phyloP scores from a whole-genome alignment of 2,888 invertebrate genomes.

The Melipona beecheii region DNA sequence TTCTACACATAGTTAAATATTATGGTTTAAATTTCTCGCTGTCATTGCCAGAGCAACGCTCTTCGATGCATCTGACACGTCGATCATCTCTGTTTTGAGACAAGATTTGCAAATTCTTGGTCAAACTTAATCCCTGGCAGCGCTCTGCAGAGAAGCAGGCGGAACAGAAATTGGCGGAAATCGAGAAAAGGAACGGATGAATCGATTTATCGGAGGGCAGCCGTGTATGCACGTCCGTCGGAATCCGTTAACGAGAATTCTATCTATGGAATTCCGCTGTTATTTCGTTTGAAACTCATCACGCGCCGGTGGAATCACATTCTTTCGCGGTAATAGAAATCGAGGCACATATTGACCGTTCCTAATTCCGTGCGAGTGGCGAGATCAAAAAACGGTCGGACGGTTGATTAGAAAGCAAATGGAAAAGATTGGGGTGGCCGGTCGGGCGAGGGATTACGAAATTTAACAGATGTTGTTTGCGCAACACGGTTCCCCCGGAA shows the following conservation, averaged over 20 bases:
- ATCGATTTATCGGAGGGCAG: constrained; percentile 59
- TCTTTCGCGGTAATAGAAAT: constrained; percentile 43
- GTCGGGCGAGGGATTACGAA: not conserved
- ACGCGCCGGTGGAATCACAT: constrained; percentile 33
- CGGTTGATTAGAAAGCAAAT: constrained; percentile 35
- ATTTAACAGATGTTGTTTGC: constrained; percentile 33
- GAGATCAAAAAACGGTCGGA: not conserved
- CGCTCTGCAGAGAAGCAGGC: constrained; percentile 15
- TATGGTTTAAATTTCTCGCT: too few relatives aligned
- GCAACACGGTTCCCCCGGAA: not conserved
- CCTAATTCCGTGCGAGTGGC: not conserved
- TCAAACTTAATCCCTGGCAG: not conserved
- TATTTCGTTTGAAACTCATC: constrained; percentile 50
- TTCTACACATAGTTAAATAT: too few relatives aligned
- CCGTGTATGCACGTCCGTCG: constrained; percentile 34
- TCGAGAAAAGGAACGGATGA: constrained; percentile 52
- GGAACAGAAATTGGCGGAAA: constrained; percentile 48
- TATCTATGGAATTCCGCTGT: constrained; percentile 47
- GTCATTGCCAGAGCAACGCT: too few relatives aligned
- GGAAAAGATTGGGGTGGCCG: constrained; percentile 16
- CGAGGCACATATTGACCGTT: constrained; percentile 26
- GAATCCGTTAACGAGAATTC: constrained; percentile 50
- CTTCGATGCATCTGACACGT: too few relatives aligned
- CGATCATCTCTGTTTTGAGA: too few relatives aligned
- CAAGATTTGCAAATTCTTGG: too few relatives aligned